phyloP scores from a whole-genome alignment of 2,888 invertebrate genomes.

The Idaea dimidiata region DNA sequence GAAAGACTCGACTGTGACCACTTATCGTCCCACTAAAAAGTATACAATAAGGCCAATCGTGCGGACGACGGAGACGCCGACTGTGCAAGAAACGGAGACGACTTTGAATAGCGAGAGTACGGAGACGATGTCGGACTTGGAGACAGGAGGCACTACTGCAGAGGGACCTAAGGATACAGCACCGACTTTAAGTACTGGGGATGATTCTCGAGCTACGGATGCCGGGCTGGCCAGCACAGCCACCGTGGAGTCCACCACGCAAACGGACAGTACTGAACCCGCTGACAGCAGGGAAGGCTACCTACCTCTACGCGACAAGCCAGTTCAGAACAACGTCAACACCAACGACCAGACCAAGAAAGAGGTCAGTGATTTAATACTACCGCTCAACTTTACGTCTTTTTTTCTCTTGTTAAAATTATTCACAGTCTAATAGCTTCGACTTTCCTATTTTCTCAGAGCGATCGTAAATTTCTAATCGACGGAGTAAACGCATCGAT shows the following conservation, averaged over 20 bases:
- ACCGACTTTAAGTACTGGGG: conserved; percentile 57
- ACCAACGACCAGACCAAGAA: conserved; percentile 79
- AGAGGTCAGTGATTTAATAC: conserved; percentile 76
- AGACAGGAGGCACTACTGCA: conserved; percentile 59
- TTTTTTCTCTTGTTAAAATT: conserved; percentile 53
- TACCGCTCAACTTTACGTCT: conserved; percentile 44
- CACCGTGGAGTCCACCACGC: conserved; percentile 58
- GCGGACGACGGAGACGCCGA: conserved; percentile 64
- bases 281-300: conserved; percentile 76
- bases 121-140: conserved; percentile 68
- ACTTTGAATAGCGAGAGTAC: conserved; percentile 75
- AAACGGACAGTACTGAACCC: conserved; percentile 64
- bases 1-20: conserved; percentile 55
- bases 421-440: conserved; percentile 69
- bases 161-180: conserved; percentile 55
- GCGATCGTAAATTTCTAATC: conserved; percentile 51
- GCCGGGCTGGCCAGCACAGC: conserved; percentile 59
- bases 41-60: conserved; percentile 77
- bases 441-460: conserved; percentile 58
- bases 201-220: conserved; percentile 61
- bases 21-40: conserved; percentile 71
- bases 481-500: conserved; percentile 40
- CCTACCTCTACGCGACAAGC: conserved; percentile 72
- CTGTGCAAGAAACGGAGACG: conserved; percentile 69
- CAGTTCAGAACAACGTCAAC: conserved; percentile 73